These are phyloP conservation scores for Criorhina ranunculi DNA, from an alignment of 2,888 invertebrate genomes.

Conservation along the genomic window DNA sequence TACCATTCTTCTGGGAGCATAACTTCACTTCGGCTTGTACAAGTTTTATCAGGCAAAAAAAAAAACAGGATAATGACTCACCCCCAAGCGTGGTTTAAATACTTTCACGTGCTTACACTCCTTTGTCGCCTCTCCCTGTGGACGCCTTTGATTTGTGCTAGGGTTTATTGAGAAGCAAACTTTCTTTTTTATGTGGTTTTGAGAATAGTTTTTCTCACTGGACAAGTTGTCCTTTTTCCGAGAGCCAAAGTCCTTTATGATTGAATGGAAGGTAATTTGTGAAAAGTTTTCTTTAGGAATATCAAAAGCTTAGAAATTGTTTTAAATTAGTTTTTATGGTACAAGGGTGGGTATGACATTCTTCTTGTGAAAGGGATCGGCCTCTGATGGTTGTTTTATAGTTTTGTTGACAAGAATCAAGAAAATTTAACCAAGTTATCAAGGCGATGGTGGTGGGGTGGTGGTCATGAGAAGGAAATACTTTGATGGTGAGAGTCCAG, in stretches of 20 bases:
- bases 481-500: background rate
- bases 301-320: slow-evolving; percentile 50
- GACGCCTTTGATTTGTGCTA: slow-evolving; percentile 19
- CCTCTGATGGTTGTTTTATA: slow-evolving; percentile 47
- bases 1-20: background rate
- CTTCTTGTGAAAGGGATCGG: slow-evolving; percentile 14
- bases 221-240: slow-evolving; percentile 5
- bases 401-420: slow-evolving; percentile 50
- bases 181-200: slow-evolving; percentile 27
- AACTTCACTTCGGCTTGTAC: slow-evolving; percentile 4
- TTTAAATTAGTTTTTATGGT: slow-evolving; percentile 57
- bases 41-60: slow-evolving; percentile 1
- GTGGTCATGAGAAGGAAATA: background rate
- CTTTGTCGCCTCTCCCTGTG: background rate
- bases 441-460: background rate
- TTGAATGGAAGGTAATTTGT: slow-evolving; percentile 14
- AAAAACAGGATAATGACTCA: background rate
- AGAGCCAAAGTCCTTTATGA: background rate
- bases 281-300: slow-evolving; percentile 19
- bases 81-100: slow-evolving; percentile 20
- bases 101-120: slow-evolving; percentile 45
- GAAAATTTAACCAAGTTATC: slow-evolving; percentile 17
- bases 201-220: slow-evolving; percentile 2
- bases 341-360: background rate
- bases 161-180: background rate